Evolutionary conservation across 2,113 vertebrate genomes (phyloP), one percentile per base, ranked within the genome.

Genomic region (Tyrannus savana): DNA sequence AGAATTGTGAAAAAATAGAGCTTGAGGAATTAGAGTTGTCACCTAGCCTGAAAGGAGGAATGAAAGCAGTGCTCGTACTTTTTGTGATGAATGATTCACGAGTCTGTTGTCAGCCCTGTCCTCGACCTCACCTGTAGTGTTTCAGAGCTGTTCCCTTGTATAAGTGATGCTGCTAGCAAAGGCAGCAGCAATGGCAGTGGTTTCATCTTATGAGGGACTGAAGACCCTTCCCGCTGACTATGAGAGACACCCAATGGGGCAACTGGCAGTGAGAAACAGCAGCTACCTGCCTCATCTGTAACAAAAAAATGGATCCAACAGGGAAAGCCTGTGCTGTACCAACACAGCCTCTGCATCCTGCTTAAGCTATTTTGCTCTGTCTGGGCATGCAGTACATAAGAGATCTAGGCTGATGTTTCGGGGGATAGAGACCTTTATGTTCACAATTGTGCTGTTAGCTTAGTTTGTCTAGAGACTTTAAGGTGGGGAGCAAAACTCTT

Each of bases 81-180:
- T 67, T n/a, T 3, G 6, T 55, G 74, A 18, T 52, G 47, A 71
- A 56, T 75, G 30, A 73, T 64, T 87, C 66, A 59, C 0, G 0
- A 1, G 2, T 27, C 52, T 68, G 33, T 47, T 84, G 77, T 72
- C 77, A 91, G 53, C 35, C 64, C 53, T 84, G 72, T 75, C 71
- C 49, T 82, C 0, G 0, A 31, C 52, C 28, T 46, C 44, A 39
- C 18, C 1, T 0, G 21, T 19, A 28, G n/a, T 13, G 13, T 1
- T 53, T 64, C 74, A 75, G 37, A 87, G 74, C 60, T 93, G 56
- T 64, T 81, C 80, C 80, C 25, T 14, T 21, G 41, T 50, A 63
- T n/a, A n/a, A 46, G n/a, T 9, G 24, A 42, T 14, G 22, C 2
- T 41, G 30, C n/a, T 60, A 2, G 2, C 23, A 86, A 64, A 31